phyloP scores from a whole-genome alignment of 2,113 vertebrate genomes.

The Emydocephalus ijimae region DNA sequence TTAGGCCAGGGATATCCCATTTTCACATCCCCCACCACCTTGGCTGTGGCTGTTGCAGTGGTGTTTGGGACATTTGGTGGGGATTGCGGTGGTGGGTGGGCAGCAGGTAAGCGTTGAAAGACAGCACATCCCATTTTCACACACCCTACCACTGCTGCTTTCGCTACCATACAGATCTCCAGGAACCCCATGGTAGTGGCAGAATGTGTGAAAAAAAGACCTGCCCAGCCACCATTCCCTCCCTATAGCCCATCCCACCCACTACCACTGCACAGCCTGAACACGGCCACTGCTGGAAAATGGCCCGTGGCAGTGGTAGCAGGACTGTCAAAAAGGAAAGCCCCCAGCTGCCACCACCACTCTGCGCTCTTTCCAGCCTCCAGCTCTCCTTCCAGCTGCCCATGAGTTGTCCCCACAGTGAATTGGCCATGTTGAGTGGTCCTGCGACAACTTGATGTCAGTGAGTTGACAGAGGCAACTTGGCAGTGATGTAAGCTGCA shows the following conservation, averaged over 20 bases:
- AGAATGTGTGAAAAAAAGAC: not conserved
- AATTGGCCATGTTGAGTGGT: not conserved
- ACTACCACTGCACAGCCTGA: not conserved
- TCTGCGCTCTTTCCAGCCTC: not conserved
- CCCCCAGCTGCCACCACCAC: not conserved
- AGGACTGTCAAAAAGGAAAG: not conserved
- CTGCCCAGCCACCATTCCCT: not conserved
- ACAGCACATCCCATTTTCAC: not conserved
- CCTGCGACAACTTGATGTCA: not conserved
- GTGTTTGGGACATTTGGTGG: not conserved
- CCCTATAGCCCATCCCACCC: not conserved
- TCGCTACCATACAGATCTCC: not conserved
- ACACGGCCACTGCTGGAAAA: not conserved
- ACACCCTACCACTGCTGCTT: not conserved
- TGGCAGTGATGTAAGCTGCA: no score
- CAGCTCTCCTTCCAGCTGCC: not conserved
- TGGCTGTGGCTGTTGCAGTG: not conserved
- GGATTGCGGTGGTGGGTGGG: not conserved
- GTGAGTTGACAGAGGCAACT: not conserved
- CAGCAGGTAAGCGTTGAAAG: not conserved
- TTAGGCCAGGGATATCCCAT: not conserved
- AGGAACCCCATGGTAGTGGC: rapidly evolving
- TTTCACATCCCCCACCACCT: not conserved
- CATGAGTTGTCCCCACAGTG: not conserved
- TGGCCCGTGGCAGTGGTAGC: not conserved